A percentile compares a stretch with the other conserved stretches of the same genome.
phyloP scores from a whole-genome alignment of 2,888 invertebrate genomes.

The Drosophila rubida region DNA sequence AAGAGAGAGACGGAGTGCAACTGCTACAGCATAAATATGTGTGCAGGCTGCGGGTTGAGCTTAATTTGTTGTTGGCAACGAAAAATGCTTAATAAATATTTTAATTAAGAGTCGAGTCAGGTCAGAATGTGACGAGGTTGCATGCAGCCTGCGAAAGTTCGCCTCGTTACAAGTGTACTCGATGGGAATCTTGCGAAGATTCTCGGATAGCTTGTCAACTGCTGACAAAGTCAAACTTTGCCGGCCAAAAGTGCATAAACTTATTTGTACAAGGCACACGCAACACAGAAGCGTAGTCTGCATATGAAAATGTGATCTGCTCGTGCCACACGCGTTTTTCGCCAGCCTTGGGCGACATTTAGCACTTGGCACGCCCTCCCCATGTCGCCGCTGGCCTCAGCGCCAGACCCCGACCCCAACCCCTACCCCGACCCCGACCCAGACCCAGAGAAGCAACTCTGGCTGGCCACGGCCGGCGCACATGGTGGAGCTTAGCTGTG shows the following conservation, averaged over 20 bases:
- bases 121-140: slow-evolving; percentile 16
- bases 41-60: slow-evolving; percentile 41
- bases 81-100: slow-evolving; percentile 74
- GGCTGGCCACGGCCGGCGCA: slow-evolving; percentile 17
- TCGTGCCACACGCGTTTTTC: slow-evolving; percentile 37
- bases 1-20: slow-evolving; percentile 13
- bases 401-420: background rate
- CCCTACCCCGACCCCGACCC: slow-evolving; percentile 1
- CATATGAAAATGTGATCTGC: slow-evolving; percentile 61
- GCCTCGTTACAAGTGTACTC: background rate
- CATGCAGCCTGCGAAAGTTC: background rate
- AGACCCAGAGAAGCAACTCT: background rate
- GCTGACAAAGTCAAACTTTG: slow-evolving; percentile 22
- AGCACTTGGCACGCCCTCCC: slow-evolving; percentile 48
- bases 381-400: slow-evolving; percentile 19
- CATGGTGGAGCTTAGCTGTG: slow-evolving; percentile 71
- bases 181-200: slow-evolving; percentile 21
- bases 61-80: slow-evolving; percentile 72
- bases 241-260: slow-evolving; percentile 59
- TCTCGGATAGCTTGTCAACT: slow-evolving; percentile 13
- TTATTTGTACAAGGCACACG: slow-evolving; percentile 54
- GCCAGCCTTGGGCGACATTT: slow-evolving; percentile 64
- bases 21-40: slow-evolving; percentile 35
- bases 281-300: slow-evolving; percentile 24
- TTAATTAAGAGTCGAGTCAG: slow-evolving; percentile 61